Conservation (phyloP, 2,797 vertebrate species). For the Trachurus trachurus region DNA sequence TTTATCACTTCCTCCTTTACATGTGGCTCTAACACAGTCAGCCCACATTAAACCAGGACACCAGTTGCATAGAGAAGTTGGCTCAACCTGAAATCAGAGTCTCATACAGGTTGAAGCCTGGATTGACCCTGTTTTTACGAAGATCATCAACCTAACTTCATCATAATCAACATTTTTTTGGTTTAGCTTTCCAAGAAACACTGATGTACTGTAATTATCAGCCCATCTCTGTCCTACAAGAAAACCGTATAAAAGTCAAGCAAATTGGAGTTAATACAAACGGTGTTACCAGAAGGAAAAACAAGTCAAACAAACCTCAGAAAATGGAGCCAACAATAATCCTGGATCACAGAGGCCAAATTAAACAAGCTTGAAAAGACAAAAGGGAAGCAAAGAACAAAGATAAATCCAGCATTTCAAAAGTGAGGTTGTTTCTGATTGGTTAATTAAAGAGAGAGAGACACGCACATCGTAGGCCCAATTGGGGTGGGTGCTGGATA, state of each 20-base stretch:
- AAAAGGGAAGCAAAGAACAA: not conserved
- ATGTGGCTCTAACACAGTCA: slow-evolving; percentile 17
- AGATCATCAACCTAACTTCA: slow-evolving; percentile 8
- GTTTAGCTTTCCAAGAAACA: slow-evolving; percentile 20
- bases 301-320: not conserved
- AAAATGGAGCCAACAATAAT: not conserved
- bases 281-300: not conserved
- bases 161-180: not conserved
- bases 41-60: slow-evolving; percentile 47
- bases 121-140: slow-evolving; percentile 22
- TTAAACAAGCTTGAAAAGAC: no score
- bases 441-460: no score
- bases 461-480: no score
- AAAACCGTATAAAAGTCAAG: not conserved
- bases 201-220: slow-evolving; percentile 24
- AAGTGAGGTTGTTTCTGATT: not conserved
- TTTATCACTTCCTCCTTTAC: slow-evolving; percentile 7
- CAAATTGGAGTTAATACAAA: not conserved
- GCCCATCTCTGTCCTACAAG: not conserved
- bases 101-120: slow-evolving; percentile 7
- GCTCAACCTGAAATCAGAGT: slow-evolving; percentile 26
- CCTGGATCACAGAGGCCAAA: not conserved
- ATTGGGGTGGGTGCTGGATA: no score
- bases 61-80: slow-evolving; percentile 9
- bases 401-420: no score